phyloP scores from a whole-genome alignment of 2,888 invertebrate species.

The Oscheius sp. region DNA sequence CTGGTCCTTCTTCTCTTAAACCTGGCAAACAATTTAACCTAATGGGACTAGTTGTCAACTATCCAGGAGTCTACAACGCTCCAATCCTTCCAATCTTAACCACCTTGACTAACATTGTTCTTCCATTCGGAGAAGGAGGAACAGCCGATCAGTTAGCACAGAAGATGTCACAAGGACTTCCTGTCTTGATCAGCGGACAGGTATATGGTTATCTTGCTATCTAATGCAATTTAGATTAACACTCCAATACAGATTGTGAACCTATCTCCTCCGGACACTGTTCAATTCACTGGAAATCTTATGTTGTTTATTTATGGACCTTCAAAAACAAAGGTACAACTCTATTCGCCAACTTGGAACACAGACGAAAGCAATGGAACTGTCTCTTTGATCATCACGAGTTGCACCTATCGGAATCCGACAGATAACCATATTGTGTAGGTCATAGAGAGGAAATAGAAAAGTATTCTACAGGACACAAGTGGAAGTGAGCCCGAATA shows the following conservation, averaged over 20 bases:
- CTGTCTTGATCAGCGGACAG: slow-evolving; percentile 9
- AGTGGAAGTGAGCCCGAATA: slow-evolving; percentile 11
- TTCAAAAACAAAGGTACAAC: neutral
- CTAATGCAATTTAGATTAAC: neutral
- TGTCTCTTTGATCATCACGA: neutral
- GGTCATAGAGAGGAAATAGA: neutral
- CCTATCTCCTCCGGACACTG: slow-evolving; percentile 5
- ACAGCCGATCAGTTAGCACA: slow-evolving; percentile 6
- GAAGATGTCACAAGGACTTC: slow-evolving; percentile 10
- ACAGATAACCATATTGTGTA: slow-evolving; percentile 8
- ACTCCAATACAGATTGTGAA: neutral
- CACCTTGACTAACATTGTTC: neutral
- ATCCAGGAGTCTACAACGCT: neutral
- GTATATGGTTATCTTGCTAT: neutral
- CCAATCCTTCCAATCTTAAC: neutral
- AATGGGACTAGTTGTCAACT: neutral
- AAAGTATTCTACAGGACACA: slow-evolving; percentile 2
- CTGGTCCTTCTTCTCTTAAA: neutral
- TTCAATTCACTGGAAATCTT: slow-evolving; percentile 12
- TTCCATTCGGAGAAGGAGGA: slow-evolving; percentile 19
- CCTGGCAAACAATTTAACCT: neutral
- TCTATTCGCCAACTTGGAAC: neutral
- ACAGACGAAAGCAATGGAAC: neutral
- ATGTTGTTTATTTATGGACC: neutral
- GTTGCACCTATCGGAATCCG: neutral